phyloP scores from a whole-genome alignment of 2,797 vertebrate species.

The Tamandua tetradactyla region DNA sequence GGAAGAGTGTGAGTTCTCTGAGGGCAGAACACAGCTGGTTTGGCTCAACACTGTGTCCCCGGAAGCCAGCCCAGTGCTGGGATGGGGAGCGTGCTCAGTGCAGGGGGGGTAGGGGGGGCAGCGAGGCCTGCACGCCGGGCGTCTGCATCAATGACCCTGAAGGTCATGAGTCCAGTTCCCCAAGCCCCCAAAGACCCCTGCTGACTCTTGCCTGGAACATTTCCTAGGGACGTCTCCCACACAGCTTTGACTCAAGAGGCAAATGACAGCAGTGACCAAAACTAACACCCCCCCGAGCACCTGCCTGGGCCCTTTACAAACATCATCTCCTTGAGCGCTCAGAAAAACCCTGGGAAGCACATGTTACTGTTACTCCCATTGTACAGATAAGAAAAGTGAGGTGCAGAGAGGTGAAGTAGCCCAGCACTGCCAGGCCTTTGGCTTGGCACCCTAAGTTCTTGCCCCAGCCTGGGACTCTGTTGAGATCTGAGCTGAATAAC shows the following conservation, averaged over 20 bases:
- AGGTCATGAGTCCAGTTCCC: not conserved
- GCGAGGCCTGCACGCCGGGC: not conserved
- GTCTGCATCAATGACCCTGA: not conserved
- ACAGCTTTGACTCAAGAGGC: not conserved
- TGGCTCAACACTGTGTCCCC: not conserved
- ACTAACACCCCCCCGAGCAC: not conserved
- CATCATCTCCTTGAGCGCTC: not conserved
- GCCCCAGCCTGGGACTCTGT: not conserved
- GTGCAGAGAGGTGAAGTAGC: not conserved
- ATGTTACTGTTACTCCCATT: not conserved
- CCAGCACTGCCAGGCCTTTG: too few relatives aligned
- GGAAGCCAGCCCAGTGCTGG: not conserved
- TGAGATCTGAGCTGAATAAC: not conserved
- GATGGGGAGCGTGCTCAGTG: too few relatives aligned
- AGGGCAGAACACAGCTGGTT: not conserved
- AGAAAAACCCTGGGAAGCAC: not conserved
- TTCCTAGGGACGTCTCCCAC: not conserved
- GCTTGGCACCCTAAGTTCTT: not conserved
- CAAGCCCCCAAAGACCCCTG: not conserved
- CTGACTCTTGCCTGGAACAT: not conserved
- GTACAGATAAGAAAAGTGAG: slow-evolving; percentile 14
- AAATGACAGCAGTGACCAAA: not conserved
- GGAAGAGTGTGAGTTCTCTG: not conserved
- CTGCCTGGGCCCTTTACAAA: not conserved
- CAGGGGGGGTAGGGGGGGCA: too few relatives aligned